A percentile compares a stretch with the other conserved stretches of the same genome.
These are phyloP conservation scores for Sitobion miscanthi DNA, from an alignment of 1,140 invertebrate species.

Conservation along the genomic window DNA sequence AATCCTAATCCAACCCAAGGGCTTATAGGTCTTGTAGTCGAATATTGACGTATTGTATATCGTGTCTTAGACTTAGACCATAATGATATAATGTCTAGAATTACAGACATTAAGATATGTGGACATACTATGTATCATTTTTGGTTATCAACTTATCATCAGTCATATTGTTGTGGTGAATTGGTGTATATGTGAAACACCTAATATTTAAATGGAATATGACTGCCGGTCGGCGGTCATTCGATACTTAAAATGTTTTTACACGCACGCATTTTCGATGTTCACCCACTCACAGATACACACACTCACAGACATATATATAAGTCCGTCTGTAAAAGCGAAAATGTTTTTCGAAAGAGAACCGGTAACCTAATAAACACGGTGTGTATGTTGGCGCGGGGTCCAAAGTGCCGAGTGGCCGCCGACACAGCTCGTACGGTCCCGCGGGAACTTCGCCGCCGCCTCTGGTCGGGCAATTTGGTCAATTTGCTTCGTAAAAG, in stretches of 20 bases:
- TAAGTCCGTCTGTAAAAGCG: constrained; percentile 22
- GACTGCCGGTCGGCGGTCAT: not conserved
- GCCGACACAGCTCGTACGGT: not conserved
- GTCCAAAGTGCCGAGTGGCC: constrained; percentile 55
- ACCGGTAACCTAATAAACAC: constrained; percentile 55
- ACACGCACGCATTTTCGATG: not conserved
- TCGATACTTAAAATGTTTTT: constrained; percentile 24
- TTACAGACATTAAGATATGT: too few species aligned
- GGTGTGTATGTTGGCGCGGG: constrained; percentile 22
- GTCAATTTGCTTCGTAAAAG: constrained; percentile 54
- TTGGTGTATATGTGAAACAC: not conserved
- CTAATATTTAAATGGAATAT: not conserved
- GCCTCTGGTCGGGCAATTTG: constrained; percentile 46
- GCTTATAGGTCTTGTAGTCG: not conserved
- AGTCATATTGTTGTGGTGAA: not conserved
- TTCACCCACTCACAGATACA: not conserved
- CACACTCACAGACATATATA: not conserved
- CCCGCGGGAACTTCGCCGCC: constrained; percentile 33
- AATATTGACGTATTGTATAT: not conserved
- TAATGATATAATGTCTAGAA: too few species aligned
- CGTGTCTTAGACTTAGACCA: not conserved
- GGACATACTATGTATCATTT: not conserved
- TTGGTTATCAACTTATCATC: not conserved
- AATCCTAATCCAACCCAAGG: too few species aligned
- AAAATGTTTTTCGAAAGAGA: constrained; percentile 52